Base-by-base conservation (phyloP, 30 jellyfish, hydroid and myxozoan genomes). In the Hydra vulgaris region DNA sequence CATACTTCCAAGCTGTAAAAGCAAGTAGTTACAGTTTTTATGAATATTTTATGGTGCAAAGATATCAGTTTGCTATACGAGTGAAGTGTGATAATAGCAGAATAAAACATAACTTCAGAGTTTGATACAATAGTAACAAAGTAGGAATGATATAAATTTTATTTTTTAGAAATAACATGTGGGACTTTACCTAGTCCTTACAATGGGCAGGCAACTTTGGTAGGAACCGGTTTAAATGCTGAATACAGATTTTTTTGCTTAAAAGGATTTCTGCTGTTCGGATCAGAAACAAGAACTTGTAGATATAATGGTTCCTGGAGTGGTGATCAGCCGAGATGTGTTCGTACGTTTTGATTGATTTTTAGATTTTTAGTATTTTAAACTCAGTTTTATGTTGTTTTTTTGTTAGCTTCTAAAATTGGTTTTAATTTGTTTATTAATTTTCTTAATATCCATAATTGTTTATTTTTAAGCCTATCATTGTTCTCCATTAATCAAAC, bases 321-420 rank as follows among this genome's bases (percentile, higher is more conserved):
- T 61, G 96, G 95, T 19, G 53, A 24, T 21, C 95, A 87, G 89
- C 98, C 98, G n/a, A 80, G 96, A 76, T 92, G 98, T 67, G 87
- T 92, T 53, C 96, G 98, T 92, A 54, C 73, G 98, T 68, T 68
- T n/a, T 56, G 71, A 68, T 68, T 68, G 7, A 20, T 68, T 15
- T n/a, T 68, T 68, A 16, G 7, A 68, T n/a, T n/a, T 3, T 20
- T 68, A 16, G 75, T 68, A 23, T 68, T 56, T 56, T 56, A 15
- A 56, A 17, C 71, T n/a, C 71, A n/a, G n/a, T n/a, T n/a, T 40
- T 3, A 40, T 40, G 12, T 40, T 40, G 61, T 40, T 40, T 40
- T 40, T 40, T 3, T 40, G 61, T 5, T 40, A 40, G n/a, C n/a
- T n/a, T n/a, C n/a, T n/a, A n/a, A n/a, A n/a, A n/a, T n/a, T n/a